A percentile compares a stretch with the other conserved stretches of the same genome.
Evolutionary conservation across 2,797 vertebrate genomes (phyloP).

Genomic region (Acipenser transmontanus): DNA sequence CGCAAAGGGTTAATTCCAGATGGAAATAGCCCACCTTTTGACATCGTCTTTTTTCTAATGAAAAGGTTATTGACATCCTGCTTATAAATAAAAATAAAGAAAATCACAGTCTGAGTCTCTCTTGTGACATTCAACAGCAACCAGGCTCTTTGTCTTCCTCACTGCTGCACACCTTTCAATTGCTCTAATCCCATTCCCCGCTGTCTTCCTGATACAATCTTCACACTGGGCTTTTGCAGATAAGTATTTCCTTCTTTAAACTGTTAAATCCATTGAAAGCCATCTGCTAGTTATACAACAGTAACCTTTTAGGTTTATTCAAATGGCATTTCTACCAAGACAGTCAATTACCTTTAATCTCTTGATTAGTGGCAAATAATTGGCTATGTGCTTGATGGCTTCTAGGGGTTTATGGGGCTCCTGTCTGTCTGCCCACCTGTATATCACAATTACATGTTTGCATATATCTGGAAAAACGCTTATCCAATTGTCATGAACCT

Average conservation of each 20-base stretch:
- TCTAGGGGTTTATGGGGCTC: too few relatives aligned
- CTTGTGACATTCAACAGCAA: constrained; percentile 50
- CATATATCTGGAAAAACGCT: too few relatives aligned
- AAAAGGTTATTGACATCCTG: constrained; percentile 30
- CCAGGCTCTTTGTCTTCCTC: constrained; percentile 19
- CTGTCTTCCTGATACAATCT: constrained; percentile 6
- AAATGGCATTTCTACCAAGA: too few relatives aligned
- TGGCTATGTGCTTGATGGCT: too few relatives aligned
- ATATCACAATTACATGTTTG: too few relatives aligned
- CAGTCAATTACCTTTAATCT: too few relatives aligned
- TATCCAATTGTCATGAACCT: too few relatives aligned
- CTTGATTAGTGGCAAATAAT: too few relatives aligned
- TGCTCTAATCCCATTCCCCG: constrained; percentile 41
- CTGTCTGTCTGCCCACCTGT: too few relatives aligned
- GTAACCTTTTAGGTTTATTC: constrained; percentile 22
- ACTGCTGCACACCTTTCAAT: constrained; percentile 15
- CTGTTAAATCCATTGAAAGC: constrained; percentile 3
- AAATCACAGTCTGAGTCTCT: constrained; percentile 46
- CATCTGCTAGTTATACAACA: constrained; percentile 41
- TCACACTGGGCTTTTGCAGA: background rate
- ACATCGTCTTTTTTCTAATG: constrained; percentile 9
- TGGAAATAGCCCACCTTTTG: background rate
- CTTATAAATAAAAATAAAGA: constrained; percentile 19
- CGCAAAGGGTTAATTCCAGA: too few relatives aligned
- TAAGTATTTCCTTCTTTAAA: constrained; percentile 1